These are phyloP conservation scores for Riparia riparia DNA, from an alignment of 2,113 vertebrate genomes.

Conservation along the genomic window DNA sequence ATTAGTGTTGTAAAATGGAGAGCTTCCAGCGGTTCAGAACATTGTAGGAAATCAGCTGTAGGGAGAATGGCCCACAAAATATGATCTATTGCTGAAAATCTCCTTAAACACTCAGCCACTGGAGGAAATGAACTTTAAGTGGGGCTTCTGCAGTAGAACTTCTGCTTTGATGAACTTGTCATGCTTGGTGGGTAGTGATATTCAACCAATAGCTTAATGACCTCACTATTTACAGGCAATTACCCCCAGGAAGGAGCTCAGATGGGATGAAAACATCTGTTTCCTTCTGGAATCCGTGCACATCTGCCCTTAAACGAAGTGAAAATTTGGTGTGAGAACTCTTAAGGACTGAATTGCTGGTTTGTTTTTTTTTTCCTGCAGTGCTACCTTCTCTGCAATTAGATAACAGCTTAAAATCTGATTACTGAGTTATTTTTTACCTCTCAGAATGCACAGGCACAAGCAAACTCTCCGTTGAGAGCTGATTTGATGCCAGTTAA, in stretches of 20 bases:
- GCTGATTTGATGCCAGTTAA: neutral
- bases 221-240: conserved; percentile 38
- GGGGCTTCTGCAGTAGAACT: neutral
- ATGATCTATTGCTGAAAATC: neutral
- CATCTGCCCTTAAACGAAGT: conserved; percentile 33
- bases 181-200: neutral
- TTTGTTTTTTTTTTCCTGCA: neutral
- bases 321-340: neutral
- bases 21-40: neutral
- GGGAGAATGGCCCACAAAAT: neutral
- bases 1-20: neutral
- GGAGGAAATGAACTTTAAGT: neutral
- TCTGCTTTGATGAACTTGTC: neutral
- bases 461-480: neutral
- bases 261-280: conserved; percentile 37
- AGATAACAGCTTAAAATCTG: neutral
- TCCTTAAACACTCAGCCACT: neutral
- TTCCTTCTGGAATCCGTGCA: neutral
- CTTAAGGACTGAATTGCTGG: neutral
- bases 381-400: neutral
- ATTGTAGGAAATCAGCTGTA: neutral
- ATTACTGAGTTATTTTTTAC: neutral
- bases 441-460: neutral
- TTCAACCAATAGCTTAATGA: neutral
- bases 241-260: neutral